Evolutionary conservation across 2,888 invertebrate species (phyloP), one percentile per base, ranked within the genome.

Genomic region (Dolichopus griseipennis): DNA sequence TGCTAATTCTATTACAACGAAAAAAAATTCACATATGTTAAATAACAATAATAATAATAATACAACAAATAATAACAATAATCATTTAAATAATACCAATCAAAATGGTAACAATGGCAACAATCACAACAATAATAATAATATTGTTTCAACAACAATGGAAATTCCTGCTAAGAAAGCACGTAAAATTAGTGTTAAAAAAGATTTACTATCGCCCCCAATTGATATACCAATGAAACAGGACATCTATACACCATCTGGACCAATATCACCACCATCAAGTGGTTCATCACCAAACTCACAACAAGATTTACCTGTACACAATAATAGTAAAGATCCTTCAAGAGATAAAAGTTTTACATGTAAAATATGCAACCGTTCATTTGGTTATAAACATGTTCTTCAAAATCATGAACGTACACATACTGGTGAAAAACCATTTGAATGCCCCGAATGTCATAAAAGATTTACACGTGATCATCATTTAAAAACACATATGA

Each of bases 361-460:
- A 33, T 96, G 95, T 81, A 89, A 90, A 68, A 87, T 92, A 65
- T 95, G 95, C 83, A 89, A 90, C 70, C 87, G 94, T 72, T 91
- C 91, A 15, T 95, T 95, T 77, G 95, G 95, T 65, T 95, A 95
- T 84, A 95, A 95, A 77, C 95, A 95, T 81, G 95, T 95, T 22
- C 84, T 95, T 66, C 95, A 95, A 81, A 95, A 95, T 78, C 95
- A 95, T 81, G 95, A 95, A 77, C 87, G 95, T 74, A 96, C 95
- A 0, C 95, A 95, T 79, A 95, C 95, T 0, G 95, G 95, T 0
- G 95, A 95, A 78, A 95, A 95, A 76, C 95, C 95, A 0, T 95
- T 95, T 83, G 92, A 93, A 78, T 95, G 95, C 76, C 90, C 89
- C 41, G 92, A 93, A 80, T 95, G 95, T 78, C 91, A 93, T 78